These are phyloP conservation scores for Apantesis nais DNA, from an alignment of 2,888 invertebrate genomes.

Conservation along the genomic window DNA sequence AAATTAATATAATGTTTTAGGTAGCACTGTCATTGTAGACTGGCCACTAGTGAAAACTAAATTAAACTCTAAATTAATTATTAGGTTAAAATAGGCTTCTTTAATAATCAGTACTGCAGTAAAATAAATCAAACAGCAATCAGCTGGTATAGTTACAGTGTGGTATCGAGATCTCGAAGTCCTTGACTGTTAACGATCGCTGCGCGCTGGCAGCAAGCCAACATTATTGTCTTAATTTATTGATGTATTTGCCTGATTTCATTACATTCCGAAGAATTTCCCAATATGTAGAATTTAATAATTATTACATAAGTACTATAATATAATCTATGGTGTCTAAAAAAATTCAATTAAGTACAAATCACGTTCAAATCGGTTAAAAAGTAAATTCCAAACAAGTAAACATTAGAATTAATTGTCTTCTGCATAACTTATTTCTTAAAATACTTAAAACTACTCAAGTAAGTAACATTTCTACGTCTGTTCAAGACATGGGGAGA, in stretches of 20 bases:
- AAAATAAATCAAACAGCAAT: conserved; percentile 56
- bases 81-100: conserved; percentile 7
- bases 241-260: conserved; percentile 47
- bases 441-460: too few relatives aligned
- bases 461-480: too few relatives aligned
- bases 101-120: conserved; percentile 27
- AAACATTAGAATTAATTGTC: too few relatives aligned
- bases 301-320: neutral
- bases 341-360: too few relatives aligned
- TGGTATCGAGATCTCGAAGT: conserved; percentile 56
- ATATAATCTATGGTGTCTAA: neutral
- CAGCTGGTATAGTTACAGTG: conserved; percentile 43
- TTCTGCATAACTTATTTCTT: too few relatives aligned
- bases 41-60: neutral
- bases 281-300: neutral
- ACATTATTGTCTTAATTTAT: conserved; percentile 54
- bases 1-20: neutral
- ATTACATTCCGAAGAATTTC: conserved; percentile 16
- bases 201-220: conserved; percentile 65
- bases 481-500: too few relatives aligned
- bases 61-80: neutral
- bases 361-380: too few relatives aligned
- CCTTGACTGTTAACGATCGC: conserved; percentile 66
- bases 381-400: too few relatives aligned
- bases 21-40: neutral